A percentile compares a stretch with the other conserved stretches of the same genome.
Evolutionary conservation across 2,888 invertebrate genomes (phyloP).

Genomic region (Pomacea canaliculata): DNA sequence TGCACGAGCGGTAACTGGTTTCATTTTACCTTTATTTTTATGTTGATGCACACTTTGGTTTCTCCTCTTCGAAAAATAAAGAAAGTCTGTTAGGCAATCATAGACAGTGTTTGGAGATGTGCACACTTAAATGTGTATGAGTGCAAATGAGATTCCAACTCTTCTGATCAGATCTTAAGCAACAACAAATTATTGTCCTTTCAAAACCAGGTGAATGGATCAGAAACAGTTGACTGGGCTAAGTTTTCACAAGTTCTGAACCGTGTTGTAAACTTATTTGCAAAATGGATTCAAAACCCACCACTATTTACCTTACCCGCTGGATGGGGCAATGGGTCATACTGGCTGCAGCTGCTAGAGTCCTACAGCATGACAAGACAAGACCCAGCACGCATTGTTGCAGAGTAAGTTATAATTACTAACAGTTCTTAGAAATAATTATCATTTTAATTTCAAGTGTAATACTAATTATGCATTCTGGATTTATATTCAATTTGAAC

Average conservation of each 20-base stretch:
- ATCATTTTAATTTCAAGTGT: too few species aligned
- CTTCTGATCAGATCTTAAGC: too few species aligned
- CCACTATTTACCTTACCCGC: slow-evolving; percentile 35
- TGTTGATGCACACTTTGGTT: too few species aligned
- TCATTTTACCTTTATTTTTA: slow-evolving; percentile 11
- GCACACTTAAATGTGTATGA: too few species aligned
- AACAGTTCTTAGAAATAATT: too few species aligned
- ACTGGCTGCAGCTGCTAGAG: slow-evolving; percentile 40
- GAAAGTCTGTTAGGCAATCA: too few species aligned
- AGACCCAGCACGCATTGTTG: slow-evolving; percentile 19
- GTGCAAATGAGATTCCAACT: too few species aligned
- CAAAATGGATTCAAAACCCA: slow-evolving; percentile 29
- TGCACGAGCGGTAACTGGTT: slow-evolving; percentile 17
- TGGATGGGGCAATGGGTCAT: slow-evolving; percentile 39
- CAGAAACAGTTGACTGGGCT: slow-evolving; percentile 28
- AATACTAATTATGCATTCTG: too few species aligned
- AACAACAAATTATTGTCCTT: too few species aligned
- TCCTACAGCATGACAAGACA: slow-evolving; percentile 22
- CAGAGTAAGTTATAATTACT: slow-evolving; percentile 29
- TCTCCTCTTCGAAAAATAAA: too few species aligned
- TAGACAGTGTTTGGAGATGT: too few species aligned
- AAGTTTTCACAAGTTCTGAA: slow-evolving; percentile 7
- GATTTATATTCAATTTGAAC: too few species aligned
- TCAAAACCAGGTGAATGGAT: slow-evolving; percentile 25
- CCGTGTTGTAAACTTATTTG: slow-evolving; percentile 17